Percentiles rank a stretch among this genome's conserved stretches.
These are phyloP conservation scores for Heteractis magnifica DNA, from an alignment of 92 coral and sea anemone genomes.

Conservation along the genomic window DNA sequence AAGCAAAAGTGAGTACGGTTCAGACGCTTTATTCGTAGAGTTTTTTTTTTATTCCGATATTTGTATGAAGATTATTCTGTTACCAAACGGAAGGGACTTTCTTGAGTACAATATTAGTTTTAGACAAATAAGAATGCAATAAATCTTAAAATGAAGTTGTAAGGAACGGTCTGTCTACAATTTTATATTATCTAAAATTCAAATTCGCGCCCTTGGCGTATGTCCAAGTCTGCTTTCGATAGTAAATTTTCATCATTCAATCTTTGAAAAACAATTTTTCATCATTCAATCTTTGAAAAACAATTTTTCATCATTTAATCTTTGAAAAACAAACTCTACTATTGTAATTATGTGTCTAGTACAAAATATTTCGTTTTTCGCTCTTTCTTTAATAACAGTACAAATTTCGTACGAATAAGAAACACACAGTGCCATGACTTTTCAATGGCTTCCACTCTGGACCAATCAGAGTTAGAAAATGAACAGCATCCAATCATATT, in stretches of 20 bases:
- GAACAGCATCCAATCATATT: neutral
- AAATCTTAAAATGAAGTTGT: neutral
- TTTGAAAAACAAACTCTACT: neutral
- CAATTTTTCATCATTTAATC: neutral
- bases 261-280: neutral
- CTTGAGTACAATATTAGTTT: neutral
- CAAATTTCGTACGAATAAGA: neutral
- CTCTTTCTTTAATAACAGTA: neutral
- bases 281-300: neutral
- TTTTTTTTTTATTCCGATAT: neutral
- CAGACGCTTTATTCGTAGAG: neutral
- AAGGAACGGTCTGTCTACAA: neutral
- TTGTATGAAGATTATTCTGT: neutral
- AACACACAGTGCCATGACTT: neutral
- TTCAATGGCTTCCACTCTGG: neutral
- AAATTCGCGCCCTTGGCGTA: neutral
- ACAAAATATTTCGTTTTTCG: neutral
- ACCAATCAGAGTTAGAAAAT: neutral
- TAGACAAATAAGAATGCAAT: neutral
- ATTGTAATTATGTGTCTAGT: neutral
- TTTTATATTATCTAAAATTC: neutral
- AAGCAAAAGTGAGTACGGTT: neutral
- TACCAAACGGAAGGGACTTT: neutral
- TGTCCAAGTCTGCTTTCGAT: neutral
- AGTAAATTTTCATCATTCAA: neutral